Evolutionary conservation across 2,797 vertebrate genomes (phyloP).

Genomic region (Pangasius sanitwongsei): DNA sequence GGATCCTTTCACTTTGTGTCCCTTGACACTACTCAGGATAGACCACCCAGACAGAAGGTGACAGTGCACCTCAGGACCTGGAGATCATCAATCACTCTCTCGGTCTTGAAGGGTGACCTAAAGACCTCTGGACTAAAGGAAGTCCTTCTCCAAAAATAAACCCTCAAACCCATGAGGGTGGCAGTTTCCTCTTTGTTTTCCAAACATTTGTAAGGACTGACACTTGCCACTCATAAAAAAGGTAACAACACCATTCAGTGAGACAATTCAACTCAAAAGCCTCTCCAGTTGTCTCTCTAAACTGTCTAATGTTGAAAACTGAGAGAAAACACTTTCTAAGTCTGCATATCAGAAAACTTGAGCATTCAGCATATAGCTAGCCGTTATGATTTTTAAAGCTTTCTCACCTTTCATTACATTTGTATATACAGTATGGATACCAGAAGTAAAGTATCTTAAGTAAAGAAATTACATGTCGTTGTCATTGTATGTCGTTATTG

Average conservation of each 20-base stretch:
- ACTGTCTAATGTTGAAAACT: background rate
- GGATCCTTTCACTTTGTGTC: constrained; percentile 48
- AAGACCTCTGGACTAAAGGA: constrained; percentile 48
- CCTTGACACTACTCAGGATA: constrained; percentile 54
- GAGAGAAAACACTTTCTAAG: constrained; percentile 23
- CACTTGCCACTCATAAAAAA: constrained; percentile 46
- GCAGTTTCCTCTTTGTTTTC: constrained; percentile 55
- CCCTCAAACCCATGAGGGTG: constrained; percentile 44
- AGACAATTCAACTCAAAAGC: constrained; percentile 5
- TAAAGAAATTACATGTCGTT: background rate
- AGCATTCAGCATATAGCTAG: background rate
- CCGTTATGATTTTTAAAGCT: background rate
- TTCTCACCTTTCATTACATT: background rate
- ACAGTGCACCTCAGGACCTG: constrained; percentile 56
- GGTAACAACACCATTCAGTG: constrained; percentile 22
- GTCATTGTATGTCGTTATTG: background rate
- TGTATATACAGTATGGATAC: background rate
- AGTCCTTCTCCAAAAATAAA: constrained; percentile 53
- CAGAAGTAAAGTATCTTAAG: background rate
- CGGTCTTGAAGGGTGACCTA: constrained; percentile 42
- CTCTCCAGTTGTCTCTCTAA: background rate
- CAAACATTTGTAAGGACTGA: constrained; percentile 48
- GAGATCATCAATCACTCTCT: constrained; percentile 60
- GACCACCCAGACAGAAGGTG: constrained; percentile 61
- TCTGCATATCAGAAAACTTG: background rate